Base-by-base conservation (phyloP, 2,797 vertebrate species). In the Xerus rutilus region DNA sequence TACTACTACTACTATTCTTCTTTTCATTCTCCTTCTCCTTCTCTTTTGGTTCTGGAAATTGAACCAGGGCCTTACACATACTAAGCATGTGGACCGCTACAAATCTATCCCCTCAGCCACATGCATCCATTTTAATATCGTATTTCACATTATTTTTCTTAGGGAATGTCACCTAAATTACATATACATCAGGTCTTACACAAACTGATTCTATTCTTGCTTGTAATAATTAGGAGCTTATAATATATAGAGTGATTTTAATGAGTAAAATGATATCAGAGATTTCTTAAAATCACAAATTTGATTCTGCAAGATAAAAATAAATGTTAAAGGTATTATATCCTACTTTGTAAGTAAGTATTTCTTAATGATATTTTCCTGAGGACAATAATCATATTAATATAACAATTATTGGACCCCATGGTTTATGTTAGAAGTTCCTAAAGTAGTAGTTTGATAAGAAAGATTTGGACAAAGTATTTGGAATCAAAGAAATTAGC, bases 241-340 rank as follows among this genome's bases (percentile, higher is more conserved):
- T 23, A 45, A 30, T 32, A 87, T 12, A 92, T 20, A 70, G 15
- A 70, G 32, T 77, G 10, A 8, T 25, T 72, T 65, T 64, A 76
- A 82, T 59, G 23, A 72, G 15, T 21, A 85, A 95, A 90, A 43
- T 5, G 11, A 76, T 4, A 84, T 30, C 8, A 47, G 57, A 88
- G 32, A 57, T 76, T 86, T 28, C 12, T 12, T 13, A 15, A 88
- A 76, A 89, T 54, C 35, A 88, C 39, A 95, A 88, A 72, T 73
- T 85, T 10, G 86, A n/a, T 54, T 73, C 47, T 67, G 30, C 17
- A 89, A 82, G 86, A 76, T 69, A 39, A 86, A 86, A 95, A 89
- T 89, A 77, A 69, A 86, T 69, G 15, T 25, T 87, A 28, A 83
- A 7, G 12, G 10, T 59, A 69, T 65, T 5, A 57, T 32, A 57